Evolutionary conservation across 1,140 invertebrate genomes (phyloP), one percentile per base, ranked within the genome.

Genomic region (Calliphora vicina): DNA sequence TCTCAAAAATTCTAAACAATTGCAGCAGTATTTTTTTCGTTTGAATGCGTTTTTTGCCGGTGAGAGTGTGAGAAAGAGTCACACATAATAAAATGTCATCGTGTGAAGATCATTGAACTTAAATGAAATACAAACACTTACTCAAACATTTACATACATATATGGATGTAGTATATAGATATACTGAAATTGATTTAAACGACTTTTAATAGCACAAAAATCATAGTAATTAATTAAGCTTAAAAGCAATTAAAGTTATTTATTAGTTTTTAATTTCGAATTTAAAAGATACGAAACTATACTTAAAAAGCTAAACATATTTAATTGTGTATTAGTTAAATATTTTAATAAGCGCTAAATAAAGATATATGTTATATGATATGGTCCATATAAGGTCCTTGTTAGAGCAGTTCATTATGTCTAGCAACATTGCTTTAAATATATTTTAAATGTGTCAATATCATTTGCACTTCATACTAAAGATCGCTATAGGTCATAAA

Each of bases 21-120:
- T 23, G n/a, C 61, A 20, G 1, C 9, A 9, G 20, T 67, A 23
- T 17, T 15, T 57, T 17, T 57, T 57, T 57, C n/a, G 23, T 17
- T n/a, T 17, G 5, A 61, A 43, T 43, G 42, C 42, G 5, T 5
- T 43, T 43, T 43, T 6, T 13, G 45, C 2, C 29, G 2, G 2
- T 6, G 45, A 50, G 45, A 50, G 45, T 13, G 45, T 13, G 45
- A 50, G 45, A 50, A 17, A 50, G 45, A 50, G 12, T 13, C 61
- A 8, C 9, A 67, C 15, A 20, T 67, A 20, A 20, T 67, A 23
- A 67, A 67, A 67, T 23, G n/a, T 20, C 20, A 23, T 23, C 50
- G 13, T 67, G 9, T 67, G n/a, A 67, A 67, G 61, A 23, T 67
- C 61, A 67, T 67, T 67, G n/a, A 67, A 67, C 61, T 67, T 67